phyloP scores from a whole-genome alignment of 2,113 vertebrate species.

The Thalassarche chlororhynchos region DNA sequence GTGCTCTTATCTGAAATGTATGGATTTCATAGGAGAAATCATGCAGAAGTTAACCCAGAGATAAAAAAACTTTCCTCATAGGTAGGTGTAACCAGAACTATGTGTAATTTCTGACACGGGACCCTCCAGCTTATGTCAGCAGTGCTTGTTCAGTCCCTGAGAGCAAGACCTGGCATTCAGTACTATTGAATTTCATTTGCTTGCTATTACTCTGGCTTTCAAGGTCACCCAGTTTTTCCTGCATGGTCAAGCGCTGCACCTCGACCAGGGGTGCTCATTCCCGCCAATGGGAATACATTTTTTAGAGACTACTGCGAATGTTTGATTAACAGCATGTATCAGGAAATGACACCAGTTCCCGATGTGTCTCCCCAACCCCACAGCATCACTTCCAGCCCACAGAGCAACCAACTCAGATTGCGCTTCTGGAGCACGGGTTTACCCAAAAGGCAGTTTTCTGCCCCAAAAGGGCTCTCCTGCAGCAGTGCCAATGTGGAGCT shows the following conservation, averaged over 20 bases:
- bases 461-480: neutral
- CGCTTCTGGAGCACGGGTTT: neutral
- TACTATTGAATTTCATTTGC: neutral
- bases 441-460: neutral
- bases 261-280: neutral
- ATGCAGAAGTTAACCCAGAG: neutral
- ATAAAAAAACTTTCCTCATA: neutral
- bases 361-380: neutral
- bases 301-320: neutral
- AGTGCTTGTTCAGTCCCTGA: neutral
- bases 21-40: neutral
- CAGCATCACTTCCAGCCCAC: neutral
- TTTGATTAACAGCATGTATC: neutral
- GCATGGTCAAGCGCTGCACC: fast-evolving
- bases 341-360: neutral
- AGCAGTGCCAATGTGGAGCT: neutral
- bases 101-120: neutral
- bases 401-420: neutral
- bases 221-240: neutral
- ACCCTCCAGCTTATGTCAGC: neutral
- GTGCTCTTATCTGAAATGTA: neutral
- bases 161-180: neutral
- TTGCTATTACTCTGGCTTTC: neutral
- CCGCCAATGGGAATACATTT: neutral
- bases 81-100: neutral